Percentiles rank a stretch among this genome's conserved stretches.
phyloP scores from a whole-genome alignment of 2,888 invertebrate species.

The Himalopsyche japonica region DNA sequence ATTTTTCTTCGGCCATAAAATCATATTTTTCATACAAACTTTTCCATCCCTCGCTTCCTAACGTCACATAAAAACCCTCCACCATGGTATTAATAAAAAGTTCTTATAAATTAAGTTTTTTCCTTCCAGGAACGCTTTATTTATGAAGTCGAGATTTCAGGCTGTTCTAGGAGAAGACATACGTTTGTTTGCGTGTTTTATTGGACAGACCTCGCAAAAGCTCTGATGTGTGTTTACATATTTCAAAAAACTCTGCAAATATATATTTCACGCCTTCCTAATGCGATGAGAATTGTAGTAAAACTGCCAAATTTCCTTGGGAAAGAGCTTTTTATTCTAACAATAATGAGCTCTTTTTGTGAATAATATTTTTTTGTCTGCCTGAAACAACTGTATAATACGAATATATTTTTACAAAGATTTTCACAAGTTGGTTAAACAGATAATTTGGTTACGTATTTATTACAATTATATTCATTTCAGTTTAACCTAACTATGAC shows the following conservation, averaged over 20 bases:
- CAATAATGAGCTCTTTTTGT: no score
- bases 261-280: neutral
- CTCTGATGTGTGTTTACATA: neutral
- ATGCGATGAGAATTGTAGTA: neutral
- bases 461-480: no score
- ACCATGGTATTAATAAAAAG: constrained; percentile 16
- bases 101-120: constrained; percentile 25
- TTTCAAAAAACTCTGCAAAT: neutral
- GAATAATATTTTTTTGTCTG: no score
- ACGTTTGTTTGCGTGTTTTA: neutral
- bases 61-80: constrained; percentile 22
- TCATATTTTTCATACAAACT: constrained; percentile 4
- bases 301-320: neutral
- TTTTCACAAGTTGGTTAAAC: no score
- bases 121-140: constrained; percentile 2
- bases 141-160: constrained; percentile 9
- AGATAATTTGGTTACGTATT: no score
- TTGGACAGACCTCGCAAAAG: neutral
- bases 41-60: neutral
- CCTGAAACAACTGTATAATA: no score
- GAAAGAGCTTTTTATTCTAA: no score
- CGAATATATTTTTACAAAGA: no score
- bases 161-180: neutral
- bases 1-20: constrained; percentile 14
- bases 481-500: no score